Conservation (phyloP, 1,140 invertebrate genomes). For the Hycleus phaleratus region DNA sequence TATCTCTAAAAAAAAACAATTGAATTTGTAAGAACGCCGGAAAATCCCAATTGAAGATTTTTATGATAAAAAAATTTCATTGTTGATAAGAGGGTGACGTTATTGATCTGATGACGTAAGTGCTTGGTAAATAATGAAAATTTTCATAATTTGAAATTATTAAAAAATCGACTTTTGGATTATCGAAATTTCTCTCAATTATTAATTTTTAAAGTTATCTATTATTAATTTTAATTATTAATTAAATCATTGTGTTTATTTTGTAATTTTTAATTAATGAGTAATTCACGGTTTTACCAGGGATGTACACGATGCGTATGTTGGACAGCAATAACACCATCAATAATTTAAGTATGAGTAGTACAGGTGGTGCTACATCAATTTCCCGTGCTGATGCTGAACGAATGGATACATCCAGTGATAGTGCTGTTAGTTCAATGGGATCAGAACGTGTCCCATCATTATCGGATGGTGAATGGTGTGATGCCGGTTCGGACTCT, state of each 20-base stretch:
- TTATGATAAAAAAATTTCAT: too few relatives aligned
- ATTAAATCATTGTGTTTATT: too few relatives aligned
- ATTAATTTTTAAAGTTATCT: too few relatives aligned
- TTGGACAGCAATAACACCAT: constrained; percentile 56
- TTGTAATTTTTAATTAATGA: too few relatives aligned
- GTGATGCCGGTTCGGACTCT: constrained; percentile 76
- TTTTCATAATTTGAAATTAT: not conserved
- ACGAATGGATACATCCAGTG: constrained; percentile 70
- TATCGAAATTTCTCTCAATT: too few relatives aligned
- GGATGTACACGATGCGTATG: constrained; percentile 81
- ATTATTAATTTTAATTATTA: too few relatives aligned
- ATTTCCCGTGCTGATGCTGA: constrained; percentile 48
- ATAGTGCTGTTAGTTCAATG: constrained; percentile 86
- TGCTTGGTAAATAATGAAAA: constrained; percentile 2
- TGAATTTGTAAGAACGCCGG: too few relatives aligned
- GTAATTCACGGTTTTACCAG: constrained; percentile 44
- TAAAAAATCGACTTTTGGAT: too few relatives aligned
- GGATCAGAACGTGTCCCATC: constrained; percentile 82
- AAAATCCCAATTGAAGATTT: too few relatives aligned
- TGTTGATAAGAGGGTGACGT: too few relatives aligned
- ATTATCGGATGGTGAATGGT: constrained; percentile 81
- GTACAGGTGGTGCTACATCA: constrained; percentile 37
- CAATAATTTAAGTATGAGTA: constrained; percentile 37
- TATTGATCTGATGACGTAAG: too few relatives aligned
- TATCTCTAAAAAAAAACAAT: too few relatives aligned